These are phyloP conservation scores for Myotis planiceps DNA, from an alignment of 2,797 vertebrate genomes.

Conservation along the genomic window DNA sequence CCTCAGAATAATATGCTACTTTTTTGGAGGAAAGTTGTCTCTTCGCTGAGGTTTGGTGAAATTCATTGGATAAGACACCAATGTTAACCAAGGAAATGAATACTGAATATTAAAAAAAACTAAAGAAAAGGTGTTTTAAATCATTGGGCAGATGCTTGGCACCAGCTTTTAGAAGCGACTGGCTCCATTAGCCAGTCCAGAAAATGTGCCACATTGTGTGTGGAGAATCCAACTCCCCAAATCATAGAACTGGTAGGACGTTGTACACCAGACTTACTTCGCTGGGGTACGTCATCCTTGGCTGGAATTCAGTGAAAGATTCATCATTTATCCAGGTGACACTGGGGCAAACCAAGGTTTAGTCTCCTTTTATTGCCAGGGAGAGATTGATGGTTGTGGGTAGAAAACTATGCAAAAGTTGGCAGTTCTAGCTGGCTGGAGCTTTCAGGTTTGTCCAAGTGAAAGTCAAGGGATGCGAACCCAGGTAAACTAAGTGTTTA, in stretches of 20 bases:
- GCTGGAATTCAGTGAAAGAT: slow-evolving; percentile 55
- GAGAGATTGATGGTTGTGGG: slow-evolving; percentile 74
- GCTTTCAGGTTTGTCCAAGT: slow-evolving; percentile 74
- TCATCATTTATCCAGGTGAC: slow-evolving; percentile 74
- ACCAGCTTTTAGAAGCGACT: slow-evolving; percentile 40
- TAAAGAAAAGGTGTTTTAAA: slow-evolving; percentile 63
- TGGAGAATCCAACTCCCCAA: slow-evolving; percentile 33
- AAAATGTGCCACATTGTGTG: slow-evolving; percentile 39
- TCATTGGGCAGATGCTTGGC: slow-evolving; percentile 58
- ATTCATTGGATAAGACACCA: slow-evolving; percentile 59
- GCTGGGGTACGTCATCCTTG: slow-evolving; percentile 59
- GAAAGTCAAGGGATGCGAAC: slow-evolving; percentile 68
- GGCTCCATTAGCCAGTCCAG: slow-evolving; percentile 7
- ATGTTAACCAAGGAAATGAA: slow-evolving; percentile 67
- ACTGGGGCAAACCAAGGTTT: slow-evolving; percentile 67
- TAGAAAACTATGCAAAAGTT: slow-evolving; percentile 70
- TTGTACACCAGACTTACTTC: slow-evolving; percentile 34
- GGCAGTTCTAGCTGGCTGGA: slow-evolving; percentile 57
- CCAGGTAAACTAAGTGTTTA: slow-evolving; percentile 67
- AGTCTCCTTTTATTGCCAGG: slow-evolving; percentile 72
- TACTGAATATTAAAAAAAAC: neutral
- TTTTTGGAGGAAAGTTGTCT: slow-evolving; percentile 9
- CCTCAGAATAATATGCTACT: slow-evolving; percentile 59
- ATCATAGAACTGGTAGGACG: slow-evolving; percentile 13
- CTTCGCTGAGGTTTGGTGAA: slow-evolving; percentile 58